phyloP scores from a whole-genome alignment of 2,888 invertebrate species.

The Drosophila hamatofila region DNA sequence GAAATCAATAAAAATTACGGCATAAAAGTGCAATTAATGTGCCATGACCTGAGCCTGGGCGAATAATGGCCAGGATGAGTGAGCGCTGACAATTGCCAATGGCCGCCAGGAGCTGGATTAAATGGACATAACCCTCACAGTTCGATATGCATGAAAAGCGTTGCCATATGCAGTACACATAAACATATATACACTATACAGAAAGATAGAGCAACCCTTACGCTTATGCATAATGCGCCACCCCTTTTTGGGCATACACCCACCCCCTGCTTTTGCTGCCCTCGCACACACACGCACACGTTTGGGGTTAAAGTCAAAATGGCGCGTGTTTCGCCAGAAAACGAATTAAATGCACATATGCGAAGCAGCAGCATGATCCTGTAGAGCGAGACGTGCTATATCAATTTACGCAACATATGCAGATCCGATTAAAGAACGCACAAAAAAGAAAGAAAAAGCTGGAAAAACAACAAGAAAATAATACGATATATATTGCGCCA shows the following conservation, averaged over 20 bases:
- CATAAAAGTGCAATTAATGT: slow-evolving; percentile 74
- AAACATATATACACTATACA: neutral
- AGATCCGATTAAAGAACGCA: slow-evolving; percentile 69
- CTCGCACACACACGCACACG: slow-evolving; percentile 25
- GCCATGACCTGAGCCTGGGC: slow-evolving; percentile 52
- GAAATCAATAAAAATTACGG: slow-evolving; percentile 70
- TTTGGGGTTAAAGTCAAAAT: slow-evolving; percentile 73
- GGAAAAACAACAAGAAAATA: slow-evolving; percentile 13
- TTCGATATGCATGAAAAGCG: slow-evolving; percentile 55
- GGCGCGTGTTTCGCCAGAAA: slow-evolving; percentile 63
- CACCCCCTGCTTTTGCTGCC: slow-evolving; percentile 53
- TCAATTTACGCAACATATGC: slow-evolving; percentile 79
- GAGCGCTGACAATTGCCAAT: slow-evolving; percentile 43
- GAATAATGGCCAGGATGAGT: slow-evolving; percentile 33
- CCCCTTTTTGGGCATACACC: slow-evolving; percentile 60
- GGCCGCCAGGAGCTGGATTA: slow-evolving; percentile 42
- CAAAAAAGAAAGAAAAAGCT: neutral
- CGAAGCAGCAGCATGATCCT: slow-evolving; percentile 17
- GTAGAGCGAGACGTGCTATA: slow-evolving; percentile 53
- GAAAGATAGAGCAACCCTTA: slow-evolving; percentile 58
- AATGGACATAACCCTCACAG: slow-evolving; percentile 19
- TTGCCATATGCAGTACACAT: slow-evolving; percentile 9
- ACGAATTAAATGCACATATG: slow-evolving; percentile 54
- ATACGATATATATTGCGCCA: neutral
- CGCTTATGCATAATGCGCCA: slow-evolving; percentile 73